Evolutionary conservation across 2,888 invertebrate genomes (phyloP), one percentile per base, ranked within the genome.

Genomic region (Ptychoptera albimana): DNA sequence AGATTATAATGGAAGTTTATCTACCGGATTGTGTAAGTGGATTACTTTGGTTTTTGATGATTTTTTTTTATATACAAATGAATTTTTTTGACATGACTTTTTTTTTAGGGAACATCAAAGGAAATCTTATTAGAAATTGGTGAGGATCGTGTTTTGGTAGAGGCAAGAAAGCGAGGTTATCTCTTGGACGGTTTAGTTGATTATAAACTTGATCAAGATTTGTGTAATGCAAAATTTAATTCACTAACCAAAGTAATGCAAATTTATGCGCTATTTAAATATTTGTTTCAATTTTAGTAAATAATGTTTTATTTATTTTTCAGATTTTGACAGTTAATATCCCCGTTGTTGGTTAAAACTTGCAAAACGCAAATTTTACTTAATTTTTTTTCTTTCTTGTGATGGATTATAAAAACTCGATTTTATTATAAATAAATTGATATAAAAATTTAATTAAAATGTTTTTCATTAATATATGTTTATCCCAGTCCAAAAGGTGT

Each of bases 131-230:
- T 85, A 45, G 77, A 82, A 60, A 64, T 84, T 23, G 80, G 82
- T n/a, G 79, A 81, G 57, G 84, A 85, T 61, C 72, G 85, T 46
- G 68, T 86, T 45, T 64, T 83, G 10, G 58, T 86, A 36, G 78
- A 80, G 53, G 74, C 74, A 1, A 69, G 69, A 47, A 73, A 72
- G 36, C 60, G 68, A 48, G 73, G 70, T 49, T 74, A 77, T 51
- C 56, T 72, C 8, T 70, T 82, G 41, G 84, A 86, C 58, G 72
- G 81, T 55, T 84, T 77, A 56, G 58, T 84, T 16, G 79, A 80
- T 0, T 74, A 74, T 56, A 68, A 66, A 45, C 70, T 86, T 9
- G 71, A 79, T 54, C 74, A 75, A 55, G 70, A 74, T 23, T 60
- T 51, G 50, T 69, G 58, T 50, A 60, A 54, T 37, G 72, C 75